phyloP scores from a whole-genome alignment of 1,140 invertebrate genomes.

The Scaptomyza hsui region DNA sequence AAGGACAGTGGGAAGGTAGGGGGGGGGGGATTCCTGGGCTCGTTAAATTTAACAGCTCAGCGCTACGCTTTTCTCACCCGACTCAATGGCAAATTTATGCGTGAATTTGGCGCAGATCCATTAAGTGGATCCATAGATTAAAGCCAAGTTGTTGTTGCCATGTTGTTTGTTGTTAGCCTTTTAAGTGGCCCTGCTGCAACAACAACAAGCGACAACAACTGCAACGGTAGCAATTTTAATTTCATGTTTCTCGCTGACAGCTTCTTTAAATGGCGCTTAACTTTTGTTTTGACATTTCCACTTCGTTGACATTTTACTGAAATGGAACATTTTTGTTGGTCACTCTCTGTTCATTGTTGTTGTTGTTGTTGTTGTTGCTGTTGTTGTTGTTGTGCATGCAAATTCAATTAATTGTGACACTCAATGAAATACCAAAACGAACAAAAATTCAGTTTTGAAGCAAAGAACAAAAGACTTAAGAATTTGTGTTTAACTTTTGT shows the following conservation, averaged over 20 bases:
- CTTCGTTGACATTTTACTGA: constrained; percentile 59
- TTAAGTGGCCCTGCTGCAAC: constrained; percentile 45
- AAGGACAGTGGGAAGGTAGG: constrained; percentile 15
- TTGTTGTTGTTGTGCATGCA: constrained; percentile 54
- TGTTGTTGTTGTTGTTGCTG: constrained; percentile 27
- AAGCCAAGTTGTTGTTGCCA: constrained; percentile 15
- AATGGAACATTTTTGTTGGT: constrained; percentile 3
- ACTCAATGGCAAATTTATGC: constrained; percentile 71
- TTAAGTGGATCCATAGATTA: constrained; percentile 81
- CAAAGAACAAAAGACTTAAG: neutral
- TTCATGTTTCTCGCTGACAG: constrained; percentile 67
- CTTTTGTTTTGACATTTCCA: constrained; percentile 65
- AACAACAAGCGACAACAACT: constrained; percentile 23
- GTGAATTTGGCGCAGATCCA: constrained; percentile 83
- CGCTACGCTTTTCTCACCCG: constrained; percentile 61
- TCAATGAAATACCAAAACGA: constrained; percentile 39
- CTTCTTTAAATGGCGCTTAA: constrained; percentile 82
- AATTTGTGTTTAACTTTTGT: neutral
- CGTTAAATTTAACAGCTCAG: constrained; percentile 77
- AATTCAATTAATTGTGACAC: constrained; percentile 77
- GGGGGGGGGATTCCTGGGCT: constrained; percentile 19
- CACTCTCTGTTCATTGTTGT: constrained; percentile 9
- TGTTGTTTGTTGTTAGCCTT: constrained; percentile 31
- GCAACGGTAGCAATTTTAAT: constrained; percentile 56
- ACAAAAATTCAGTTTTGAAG: constrained; percentile 3